Evolutionary conservation across 2,113 vertebrate genomes (phyloP), one percentile per base, ranked within the genome.

Genomic region (Peromyscus leucopus): DNA sequence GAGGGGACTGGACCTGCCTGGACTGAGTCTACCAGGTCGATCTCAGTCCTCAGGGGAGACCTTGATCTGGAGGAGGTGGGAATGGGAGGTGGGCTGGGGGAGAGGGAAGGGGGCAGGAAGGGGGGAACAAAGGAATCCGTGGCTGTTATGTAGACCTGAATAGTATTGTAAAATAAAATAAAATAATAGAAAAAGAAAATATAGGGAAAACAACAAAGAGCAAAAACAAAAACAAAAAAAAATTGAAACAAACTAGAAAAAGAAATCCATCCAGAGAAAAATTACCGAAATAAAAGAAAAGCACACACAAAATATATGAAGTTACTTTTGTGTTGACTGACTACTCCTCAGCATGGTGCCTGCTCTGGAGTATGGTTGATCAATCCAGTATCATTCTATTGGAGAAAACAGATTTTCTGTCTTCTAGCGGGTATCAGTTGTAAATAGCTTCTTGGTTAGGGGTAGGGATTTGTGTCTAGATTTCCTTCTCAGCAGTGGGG

Each of bases 51-150:
- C 42, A 3, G 42, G 42, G 42, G 42, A 42, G 42, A 3, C 42
- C 42, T 42, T 42, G 42, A 2, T 42, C 42, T 42, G 42, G 42
- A 42, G 42, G 42, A 42, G 42, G 42, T 42, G 42, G 42, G 42
- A 42, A 42, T 42, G 42, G 42, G 42, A 42, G 42, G 42, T 42
- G 42, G 42, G 3, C 42, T 42, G 42, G 42, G 42, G 42, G 2
- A 3, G 42, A 3, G 42, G 42, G 42, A 42, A 3, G 3, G 42
- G 3, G 3, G 42, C 2, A 3, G 42, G 3, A 42, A 3, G 42
- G 42, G 42, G 42, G 3, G 42, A 42, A 42, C 42, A 42, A 42
- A 3, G 42, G 42, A 42, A 42, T 42, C 42, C 3, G 42, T 42
- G 42, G 42, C 42, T 42, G 42, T 42, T 2, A 42, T 42, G 42